These are phyloP conservation scores for Gymnopithys bicolor DNA, from an alignment of 2,797 vertebrate genomes.

Conservation along the genomic window DNA sequence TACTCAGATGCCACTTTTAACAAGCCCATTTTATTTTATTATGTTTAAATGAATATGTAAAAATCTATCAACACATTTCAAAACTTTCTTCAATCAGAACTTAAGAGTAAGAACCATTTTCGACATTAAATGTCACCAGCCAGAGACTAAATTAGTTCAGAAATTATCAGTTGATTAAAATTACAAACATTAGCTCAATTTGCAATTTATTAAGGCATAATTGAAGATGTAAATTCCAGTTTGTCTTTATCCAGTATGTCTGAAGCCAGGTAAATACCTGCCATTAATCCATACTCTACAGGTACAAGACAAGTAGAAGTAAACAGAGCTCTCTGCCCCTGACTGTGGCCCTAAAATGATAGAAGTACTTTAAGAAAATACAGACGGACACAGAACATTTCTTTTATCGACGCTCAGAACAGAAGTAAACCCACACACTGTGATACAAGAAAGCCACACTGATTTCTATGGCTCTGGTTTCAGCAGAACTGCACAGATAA, in stretches of 20 bases:
- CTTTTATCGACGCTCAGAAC: neutral
- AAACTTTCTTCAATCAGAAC: neutral
- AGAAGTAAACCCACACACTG: neutral
- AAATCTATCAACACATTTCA: conserved; percentile 30
- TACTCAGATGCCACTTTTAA: conserved; percentile 20
- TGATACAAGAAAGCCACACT: neutral
- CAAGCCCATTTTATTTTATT: neutral
- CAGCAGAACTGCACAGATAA: neutral
- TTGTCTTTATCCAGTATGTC: neutral
- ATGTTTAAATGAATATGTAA: conserved; percentile 8
- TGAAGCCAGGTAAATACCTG: neutral
- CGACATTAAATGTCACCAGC: neutral
- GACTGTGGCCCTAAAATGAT: neutral
- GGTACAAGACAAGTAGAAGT: neutral
- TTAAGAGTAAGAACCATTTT: neutral
- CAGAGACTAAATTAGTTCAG: conserved; percentile 33
- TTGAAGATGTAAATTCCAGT: neutral
- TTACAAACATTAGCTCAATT: conserved; percentile 17
- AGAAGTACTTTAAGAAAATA: neutral
- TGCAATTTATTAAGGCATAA: conserved; percentile 21
- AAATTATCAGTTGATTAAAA: conserved; percentile 51
- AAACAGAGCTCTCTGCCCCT: neutral
- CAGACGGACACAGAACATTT: neutral
- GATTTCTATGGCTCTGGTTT: neutral
- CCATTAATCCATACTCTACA: neutral